phyloP scores from a whole-genome alignment of 2,113 vertebrate genomes.

The Mastomys natalensis region DNA sequence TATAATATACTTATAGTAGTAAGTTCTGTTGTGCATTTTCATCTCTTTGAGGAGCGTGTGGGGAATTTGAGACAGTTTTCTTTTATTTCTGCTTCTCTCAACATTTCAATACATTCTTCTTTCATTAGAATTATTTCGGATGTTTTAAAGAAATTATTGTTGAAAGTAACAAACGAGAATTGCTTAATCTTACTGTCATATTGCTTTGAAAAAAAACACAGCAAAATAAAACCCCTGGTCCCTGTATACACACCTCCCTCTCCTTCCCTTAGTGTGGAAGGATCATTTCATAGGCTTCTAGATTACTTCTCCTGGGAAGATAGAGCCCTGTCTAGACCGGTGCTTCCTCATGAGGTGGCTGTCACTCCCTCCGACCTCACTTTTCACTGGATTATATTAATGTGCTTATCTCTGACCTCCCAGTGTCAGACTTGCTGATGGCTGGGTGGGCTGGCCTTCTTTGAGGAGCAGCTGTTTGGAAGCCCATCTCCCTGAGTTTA shows the following conservation, averaged over 20 bases:
- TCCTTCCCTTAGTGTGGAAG: not conserved
- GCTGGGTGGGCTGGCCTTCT: not conserved
- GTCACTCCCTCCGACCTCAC: slow-evolving; percentile 9
- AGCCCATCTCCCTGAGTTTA: not conserved
- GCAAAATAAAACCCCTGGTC: not conserved
- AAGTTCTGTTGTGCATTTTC: not conserved
- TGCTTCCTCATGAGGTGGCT: slow-evolving; percentile 18
- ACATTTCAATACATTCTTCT: slow-evolving; percentile 13
- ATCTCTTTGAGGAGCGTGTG: not conserved
- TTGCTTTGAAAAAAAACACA: not conserved
- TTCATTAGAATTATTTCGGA: not conserved
- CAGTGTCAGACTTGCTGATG: not conserved
- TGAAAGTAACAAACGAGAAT: not conserved
- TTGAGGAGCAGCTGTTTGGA: not conserved
- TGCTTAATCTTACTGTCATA: slow-evolving; percentile 7
- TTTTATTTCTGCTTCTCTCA: slow-evolving; percentile 51
- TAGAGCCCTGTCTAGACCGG: slow-evolving; percentile 41
- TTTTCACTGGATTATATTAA: slow-evolving; percentile 13
- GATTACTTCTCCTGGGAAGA: slow-evolving; percentile 16
- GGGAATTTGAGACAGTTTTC: not conserved
- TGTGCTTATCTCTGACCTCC: not conserved
- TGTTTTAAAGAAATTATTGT: not conserved
- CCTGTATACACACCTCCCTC: not conserved
- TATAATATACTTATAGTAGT: not conserved
- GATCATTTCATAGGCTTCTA: not conserved